Conservation (phyloP, 2,888 invertebrate genomes). For the Cerceris ruficornis region DNA sequence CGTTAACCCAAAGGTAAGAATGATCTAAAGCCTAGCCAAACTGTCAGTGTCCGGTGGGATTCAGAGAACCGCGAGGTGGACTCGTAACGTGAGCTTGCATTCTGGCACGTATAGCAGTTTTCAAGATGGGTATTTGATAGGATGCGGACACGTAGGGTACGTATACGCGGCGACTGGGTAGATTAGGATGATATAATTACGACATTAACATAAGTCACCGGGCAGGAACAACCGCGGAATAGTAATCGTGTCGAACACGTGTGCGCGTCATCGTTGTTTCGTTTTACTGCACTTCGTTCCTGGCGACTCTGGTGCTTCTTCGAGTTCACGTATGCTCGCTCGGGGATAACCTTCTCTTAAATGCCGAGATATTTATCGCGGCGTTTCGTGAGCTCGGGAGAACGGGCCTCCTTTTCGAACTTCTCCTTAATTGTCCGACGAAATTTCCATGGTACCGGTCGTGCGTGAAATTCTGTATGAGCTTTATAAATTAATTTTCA, state of each 20-base stretch:
- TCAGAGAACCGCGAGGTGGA: constrained; percentile 55
- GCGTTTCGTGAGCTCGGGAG: constrained; percentile 8
- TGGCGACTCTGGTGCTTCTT: constrained; percentile 22
- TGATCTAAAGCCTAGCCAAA: constrained; percentile 28
- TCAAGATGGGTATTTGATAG: constrained; percentile 81
- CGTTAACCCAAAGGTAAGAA: not conserved
- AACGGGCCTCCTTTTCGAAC: constrained; percentile 16
- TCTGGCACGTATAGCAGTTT: constrained; percentile 80
- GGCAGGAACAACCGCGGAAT: constrained; percentile 77
- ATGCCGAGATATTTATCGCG: constrained; percentile 71
- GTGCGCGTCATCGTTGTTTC: constrained; percentile 69
- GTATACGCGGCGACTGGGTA: constrained; percentile 75
- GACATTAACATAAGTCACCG: constrained; percentile 81
- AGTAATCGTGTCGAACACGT: constrained; percentile 80
- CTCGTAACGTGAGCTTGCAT: constrained; percentile 68
- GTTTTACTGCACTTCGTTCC: constrained; percentile 60
- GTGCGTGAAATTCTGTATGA: too few relatives aligned
- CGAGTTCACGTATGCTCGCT: constrained; percentile 59
- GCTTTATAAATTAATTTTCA: too few relatives aligned
- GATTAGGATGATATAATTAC: constrained; percentile 82
- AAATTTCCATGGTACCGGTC: not conserved
- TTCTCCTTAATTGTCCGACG: constrained; percentile 4
- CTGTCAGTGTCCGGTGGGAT: constrained; percentile 40
- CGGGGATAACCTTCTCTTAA: constrained; percentile 67
- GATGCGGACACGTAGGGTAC: constrained; percentile 77